Percentiles rank a stretch among this genome's conserved stretches.
Conservation (phyloP, 2,888 invertebrate genomes). For the Campoletis raptor region DNA sequence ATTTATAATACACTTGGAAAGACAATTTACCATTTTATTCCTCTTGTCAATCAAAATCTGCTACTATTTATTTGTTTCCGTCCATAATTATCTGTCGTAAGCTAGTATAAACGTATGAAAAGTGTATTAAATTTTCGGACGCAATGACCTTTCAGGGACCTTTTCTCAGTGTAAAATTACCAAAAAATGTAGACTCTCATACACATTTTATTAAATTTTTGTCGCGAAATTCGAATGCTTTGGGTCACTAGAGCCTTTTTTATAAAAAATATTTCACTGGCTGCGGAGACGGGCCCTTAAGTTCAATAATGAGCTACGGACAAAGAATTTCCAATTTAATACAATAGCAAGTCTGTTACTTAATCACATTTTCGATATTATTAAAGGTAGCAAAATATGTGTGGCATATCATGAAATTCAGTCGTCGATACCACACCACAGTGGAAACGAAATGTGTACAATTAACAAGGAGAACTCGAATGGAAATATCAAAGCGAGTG, state of each 20-base stretch:
- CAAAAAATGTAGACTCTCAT: too few relatives aligned
- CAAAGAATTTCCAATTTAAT: not conserved
- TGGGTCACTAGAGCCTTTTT: too few relatives aligned
- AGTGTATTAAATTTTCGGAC: too few relatives aligned
- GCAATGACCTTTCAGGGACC: too few relatives aligned
- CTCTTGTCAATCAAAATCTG: not conserved
- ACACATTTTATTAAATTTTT: too few relatives aligned
- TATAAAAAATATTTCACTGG: too few relatives aligned
- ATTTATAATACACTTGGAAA: slow-evolving; percentile 8
- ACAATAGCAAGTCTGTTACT: not conserved
- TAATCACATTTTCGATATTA: not conserved
- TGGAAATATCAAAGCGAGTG: slow-evolving; percentile 39
- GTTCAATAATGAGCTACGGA: not conserved
- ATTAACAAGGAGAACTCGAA: slow-evolving; percentile 24
- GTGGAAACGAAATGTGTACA: slow-evolving; percentile 18
- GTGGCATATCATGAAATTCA: slow-evolving; percentile 11
- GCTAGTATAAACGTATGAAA: not conserved
- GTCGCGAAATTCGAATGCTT: too few relatives aligned
- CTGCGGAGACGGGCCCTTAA: not conserved
- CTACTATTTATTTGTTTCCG: not conserved
- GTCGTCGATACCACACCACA: not conserved
- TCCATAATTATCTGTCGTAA: not conserved
- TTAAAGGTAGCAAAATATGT: not conserved
- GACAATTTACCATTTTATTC: not conserved
- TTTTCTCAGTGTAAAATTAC: too few relatives aligned